Evolutionary conservation across 2,888 invertebrate genomes (phyloP).

Genomic region (Boloria euphrosyne): DNA sequence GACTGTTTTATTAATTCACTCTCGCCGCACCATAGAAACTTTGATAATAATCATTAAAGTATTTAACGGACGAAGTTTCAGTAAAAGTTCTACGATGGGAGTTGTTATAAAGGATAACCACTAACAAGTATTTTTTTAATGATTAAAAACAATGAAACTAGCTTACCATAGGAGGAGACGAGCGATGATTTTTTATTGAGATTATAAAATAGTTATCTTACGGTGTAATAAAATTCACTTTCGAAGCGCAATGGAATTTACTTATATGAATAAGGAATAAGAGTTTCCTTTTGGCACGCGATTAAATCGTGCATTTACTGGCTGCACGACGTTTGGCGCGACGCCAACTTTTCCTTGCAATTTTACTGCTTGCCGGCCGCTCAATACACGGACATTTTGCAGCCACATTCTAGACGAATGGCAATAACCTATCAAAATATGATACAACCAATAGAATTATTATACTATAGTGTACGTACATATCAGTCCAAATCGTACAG

Average conservation of each 20-base stretch:
- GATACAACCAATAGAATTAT: constrained; percentile 45
- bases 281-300: constrained; percentile 67
- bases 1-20: constrained; percentile 57
- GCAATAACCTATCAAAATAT: constrained; percentile 73
- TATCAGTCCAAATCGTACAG: too few species aligned
- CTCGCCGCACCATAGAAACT: constrained; percentile 47
- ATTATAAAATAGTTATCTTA: constrained; percentile 24
- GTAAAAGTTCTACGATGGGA: constrained; percentile 23
- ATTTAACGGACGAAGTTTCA: constrained; percentile 52
- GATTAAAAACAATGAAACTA: not conserved
- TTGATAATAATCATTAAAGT: constrained; percentile 56
- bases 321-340: constrained; percentile 56
- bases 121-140: too few species aligned
- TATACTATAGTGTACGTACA: not conserved
- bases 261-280: constrained; percentile 61
- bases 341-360: constrained; percentile 73
- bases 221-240: constrained; percentile 36
- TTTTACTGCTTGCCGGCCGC: constrained; percentile 58
- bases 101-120: not conserved
- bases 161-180: constrained; percentile 13
- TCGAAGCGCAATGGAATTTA: constrained; percentile 32
- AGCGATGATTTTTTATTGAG: constrained; percentile 27
- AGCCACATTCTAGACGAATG: constrained; percentile 65
- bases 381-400: constrained; percentile 65
- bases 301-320: constrained; percentile 54